Percentiles rank a stretch among this genome's conserved stretches.
phyloP scores from a whole-genome alignment of 2,888 invertebrate species.

The Limnephilus auricula region DNA sequence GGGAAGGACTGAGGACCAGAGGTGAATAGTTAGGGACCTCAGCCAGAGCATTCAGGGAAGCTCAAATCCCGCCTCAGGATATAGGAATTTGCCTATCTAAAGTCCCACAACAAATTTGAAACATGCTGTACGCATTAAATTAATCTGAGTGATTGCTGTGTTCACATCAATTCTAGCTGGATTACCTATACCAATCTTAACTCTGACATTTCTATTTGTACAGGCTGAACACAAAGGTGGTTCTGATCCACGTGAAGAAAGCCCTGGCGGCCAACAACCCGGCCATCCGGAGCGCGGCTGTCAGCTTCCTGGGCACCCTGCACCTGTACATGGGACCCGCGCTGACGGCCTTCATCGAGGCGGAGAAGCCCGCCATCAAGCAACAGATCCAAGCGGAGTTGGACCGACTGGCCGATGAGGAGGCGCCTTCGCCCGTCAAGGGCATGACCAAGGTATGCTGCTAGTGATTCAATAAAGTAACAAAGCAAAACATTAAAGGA shows the following conservation, averaged over 20 bases:
- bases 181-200: too few relatives aligned
- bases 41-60: too few relatives aligned
- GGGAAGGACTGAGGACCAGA: background rate
- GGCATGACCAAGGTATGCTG: slow-evolving; percentile 75
- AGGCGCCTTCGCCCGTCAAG: slow-evolving; percentile 85
- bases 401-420: slow-evolving; percentile 86
- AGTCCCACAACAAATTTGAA: too few relatives aligned
- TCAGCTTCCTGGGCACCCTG: slow-evolving; percentile 85
- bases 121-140: too few relatives aligned
- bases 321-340: slow-evolving; percentile 89
- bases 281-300: slow-evolving; percentile 87
- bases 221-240: slow-evolving; percentile 83
- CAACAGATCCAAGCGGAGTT: slow-evolving; percentile 92
- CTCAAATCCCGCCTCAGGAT: too few relatives aligned
- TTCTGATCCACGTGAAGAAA: slow-evolving; percentile 89
- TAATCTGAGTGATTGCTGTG: too few relatives aligned
- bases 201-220: slow-evolving; percentile 41
- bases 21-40: background rate
- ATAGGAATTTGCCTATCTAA: too few relatives aligned
- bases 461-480: background rate
- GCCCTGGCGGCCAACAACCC: slow-evolving; percentile 92
- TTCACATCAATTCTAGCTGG: too few relatives aligned
- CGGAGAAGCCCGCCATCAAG: slow-evolving; percentile 89
- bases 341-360: slow-evolving; percentile 88
- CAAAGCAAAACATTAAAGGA: too few relatives aligned